These are phyloP conservation scores for Tachina lurida DNA, from an alignment of 2,888 invertebrate species.

Conservation along the genomic window DNA sequence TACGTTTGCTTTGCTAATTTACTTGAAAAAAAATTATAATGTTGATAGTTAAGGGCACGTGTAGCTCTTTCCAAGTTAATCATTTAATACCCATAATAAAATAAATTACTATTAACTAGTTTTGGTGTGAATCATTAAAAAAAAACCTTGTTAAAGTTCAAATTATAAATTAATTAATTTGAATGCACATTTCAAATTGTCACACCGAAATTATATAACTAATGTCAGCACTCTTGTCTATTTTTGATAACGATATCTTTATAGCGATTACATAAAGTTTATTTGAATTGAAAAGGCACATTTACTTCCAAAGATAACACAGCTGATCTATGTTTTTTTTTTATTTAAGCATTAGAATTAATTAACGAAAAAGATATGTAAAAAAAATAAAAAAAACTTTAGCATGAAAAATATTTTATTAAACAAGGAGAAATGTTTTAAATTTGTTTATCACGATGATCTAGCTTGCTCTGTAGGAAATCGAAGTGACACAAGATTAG, in stretches of 20 bases:
- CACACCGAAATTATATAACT: neutral
- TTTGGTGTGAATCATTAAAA: neutral
- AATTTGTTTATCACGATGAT: no score
- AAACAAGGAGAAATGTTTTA: no score
- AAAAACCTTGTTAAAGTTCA: neutral
- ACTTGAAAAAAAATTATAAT: neutral
- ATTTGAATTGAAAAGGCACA: neutral
- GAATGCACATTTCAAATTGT: neutral
- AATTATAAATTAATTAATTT: neutral
- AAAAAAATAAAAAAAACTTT: no score
- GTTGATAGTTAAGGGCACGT: neutral
- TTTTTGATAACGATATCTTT: neutral
- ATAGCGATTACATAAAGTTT: neutral
- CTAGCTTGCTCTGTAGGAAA: no score
- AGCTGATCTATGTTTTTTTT: no score
- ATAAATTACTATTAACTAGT: conserved; percentile 22
- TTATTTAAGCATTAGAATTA: no score
- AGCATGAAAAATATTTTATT: no score
- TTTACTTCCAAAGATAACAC: no score
- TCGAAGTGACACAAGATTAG: no score
- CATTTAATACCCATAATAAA: conserved; percentile 34
- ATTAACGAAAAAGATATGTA: no score
- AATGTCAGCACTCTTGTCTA: neutral
- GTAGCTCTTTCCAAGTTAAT: conserved; percentile 28
- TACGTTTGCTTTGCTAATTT: neutral